Evolutionary conservation across 2,113 vertebrate species (phyloP).

Genomic region (Rhabdomys dilectus): DNA sequence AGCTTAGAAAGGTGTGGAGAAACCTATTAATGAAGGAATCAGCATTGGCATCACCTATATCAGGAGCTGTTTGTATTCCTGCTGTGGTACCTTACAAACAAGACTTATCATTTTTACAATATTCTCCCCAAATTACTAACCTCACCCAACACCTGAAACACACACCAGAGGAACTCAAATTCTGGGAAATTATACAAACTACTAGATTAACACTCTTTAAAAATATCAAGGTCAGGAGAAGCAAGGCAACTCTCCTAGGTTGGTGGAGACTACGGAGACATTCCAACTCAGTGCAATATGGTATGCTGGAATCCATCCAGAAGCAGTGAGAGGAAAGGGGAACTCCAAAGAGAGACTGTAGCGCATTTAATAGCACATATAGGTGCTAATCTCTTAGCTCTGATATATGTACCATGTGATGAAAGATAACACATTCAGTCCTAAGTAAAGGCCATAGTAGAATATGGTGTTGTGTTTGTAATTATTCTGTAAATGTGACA

Average conservation of each 20-base stretch:
- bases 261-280: background rate
- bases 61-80: background rate
- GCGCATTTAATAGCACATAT: background rate
- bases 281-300: background rate
- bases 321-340: background rate
- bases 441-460: background rate
- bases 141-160: background rate
- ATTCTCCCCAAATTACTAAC: background rate
- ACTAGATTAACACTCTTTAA: background rate
- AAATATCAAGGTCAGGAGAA: background rate
- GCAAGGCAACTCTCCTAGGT: background rate
- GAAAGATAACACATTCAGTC: background rate
- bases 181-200: background rate
- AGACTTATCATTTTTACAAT: background rate
- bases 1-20: background rate
- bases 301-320: background rate
- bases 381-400: conserved; percentile 3
- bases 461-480: background rate
- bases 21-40: background rate
- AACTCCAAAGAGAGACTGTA: background rate
- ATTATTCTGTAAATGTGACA: conserved; percentile 26
- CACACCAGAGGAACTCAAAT: background rate
- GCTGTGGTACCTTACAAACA: background rate
- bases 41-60: background rate
- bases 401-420: background rate